Evolutionary conservation across 1,140 invertebrate species (phyloP).

Genomic region (Nasonia vitripennis): DNA sequence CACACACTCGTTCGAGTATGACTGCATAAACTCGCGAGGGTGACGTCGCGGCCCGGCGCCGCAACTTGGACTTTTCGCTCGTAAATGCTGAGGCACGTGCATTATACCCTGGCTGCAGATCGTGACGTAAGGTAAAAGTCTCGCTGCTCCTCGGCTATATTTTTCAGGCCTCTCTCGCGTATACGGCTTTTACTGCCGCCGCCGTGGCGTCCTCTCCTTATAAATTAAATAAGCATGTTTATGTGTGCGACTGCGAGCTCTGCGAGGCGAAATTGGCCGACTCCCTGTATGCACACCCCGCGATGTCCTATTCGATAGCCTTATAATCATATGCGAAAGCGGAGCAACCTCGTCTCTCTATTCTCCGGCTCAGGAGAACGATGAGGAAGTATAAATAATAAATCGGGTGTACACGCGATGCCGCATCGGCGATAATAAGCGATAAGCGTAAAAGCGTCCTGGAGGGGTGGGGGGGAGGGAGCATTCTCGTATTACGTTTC

Average conservation of each 20-base stretch:
- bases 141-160: conserved; percentile 44
- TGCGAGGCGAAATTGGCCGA: conserved; percentile 14
- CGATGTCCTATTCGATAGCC: no score
- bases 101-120: conserved; percentile 42
- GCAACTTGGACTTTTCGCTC: conserved; percentile 43
- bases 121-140: conserved; percentile 52
- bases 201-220: conserved; percentile 28
- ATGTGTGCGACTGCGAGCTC: conserved; percentile 3
- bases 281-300: background rate
- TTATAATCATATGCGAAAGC: no score
- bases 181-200: conserved; percentile 21
- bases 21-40: conserved; percentile 37
- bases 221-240: conserved; percentile 52
- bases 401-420: background rate
- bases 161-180: background rate
- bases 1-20: conserved; percentile 43
- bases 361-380: no score
- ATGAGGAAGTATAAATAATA: background rate
- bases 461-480: background rate
- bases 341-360: no score
- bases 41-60: background rate
- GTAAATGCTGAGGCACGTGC: conserved; percentile 51
- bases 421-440: background rate
- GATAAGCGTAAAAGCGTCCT: background rate
- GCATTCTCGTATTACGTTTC: background rate